Base-by-base conservation (phyloP, 1,140 invertebrate species). In the Papilio helenus region DNA sequence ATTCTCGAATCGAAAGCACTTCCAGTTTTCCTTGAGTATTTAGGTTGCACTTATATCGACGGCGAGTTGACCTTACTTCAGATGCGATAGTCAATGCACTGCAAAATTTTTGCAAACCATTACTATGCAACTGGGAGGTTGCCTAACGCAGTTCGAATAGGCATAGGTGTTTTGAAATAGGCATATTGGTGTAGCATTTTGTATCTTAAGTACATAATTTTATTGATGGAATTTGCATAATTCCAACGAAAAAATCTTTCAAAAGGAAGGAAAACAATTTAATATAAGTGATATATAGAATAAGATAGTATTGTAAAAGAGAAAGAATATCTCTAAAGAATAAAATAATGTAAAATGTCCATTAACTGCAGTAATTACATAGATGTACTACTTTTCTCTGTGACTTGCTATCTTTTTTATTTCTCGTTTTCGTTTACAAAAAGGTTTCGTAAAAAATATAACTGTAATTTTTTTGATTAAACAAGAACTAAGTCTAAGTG, bases 21-120 rank as follows among this genome's bases (percentile, higher is more conserved):
- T 80, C 76, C 80, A 83, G 86, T 88, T 88, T 86, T 88, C 88
- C 88, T 90, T 88, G 85, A 84, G 76, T 80, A 84, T 83, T 88
- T 86, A 88, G 84, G 85, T 82, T 82, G 79, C 81, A 83, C 84
- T 83, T 82, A 87, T 83, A 82, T 87, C 80, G 80, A 81, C 51
- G 29, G 68, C 65, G 77, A 16, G 26, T 68, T 84, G 86, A 87
- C 87, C 86, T 86, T 83, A 87, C 74, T 81, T 85, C 65, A 79
- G 83, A 86, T 86, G 88, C 88, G 85, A 83, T 84, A 81, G 84
- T 80, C 80, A 81, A 83, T 87, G 85, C 84, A 86, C 83, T 85
- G 83, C 74, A 79, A 84, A 79, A 86, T 87, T 87, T 84, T 87
- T 86, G 81, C 80, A 79, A 77, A 39, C 65, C 80, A 81, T 79